phyloP scores from a whole-genome alignment of 2,888 invertebrate species.

The Cancer borealis region DNA sequence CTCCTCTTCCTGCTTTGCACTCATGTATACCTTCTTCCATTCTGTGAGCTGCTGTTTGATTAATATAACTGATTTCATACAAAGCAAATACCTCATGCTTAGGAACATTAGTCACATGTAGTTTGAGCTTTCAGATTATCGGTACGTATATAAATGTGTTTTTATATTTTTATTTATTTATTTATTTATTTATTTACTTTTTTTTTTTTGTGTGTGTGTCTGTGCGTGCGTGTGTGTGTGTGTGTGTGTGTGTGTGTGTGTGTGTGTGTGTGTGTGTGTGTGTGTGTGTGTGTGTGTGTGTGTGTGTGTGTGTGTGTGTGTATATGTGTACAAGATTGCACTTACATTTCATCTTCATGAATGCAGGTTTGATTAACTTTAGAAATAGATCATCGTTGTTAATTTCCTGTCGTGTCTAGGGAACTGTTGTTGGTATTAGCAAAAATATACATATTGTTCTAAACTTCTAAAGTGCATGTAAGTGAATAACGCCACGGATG shows the following conservation, averaged over 20 bases:
- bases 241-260: too few species aligned
- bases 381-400: slow-evolving; percentile 28
- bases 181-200: too few species aligned
- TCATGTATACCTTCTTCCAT: background rate
- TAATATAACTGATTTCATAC: background rate
- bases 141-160: too few species aligned
- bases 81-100: background rate
- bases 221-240: too few species aligned
- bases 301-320: slow-evolving; percentile 11
- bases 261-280: too few species aligned
- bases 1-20: too few species aligned
- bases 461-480: slow-evolving; percentile 13
- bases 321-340: background rate
- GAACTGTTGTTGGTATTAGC: background rate
- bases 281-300: slow-evolving; percentile 7
- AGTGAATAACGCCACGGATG: slow-evolving; percentile 33
- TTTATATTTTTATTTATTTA: too few species aligned
- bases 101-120: background rate
- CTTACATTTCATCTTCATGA: background rate
- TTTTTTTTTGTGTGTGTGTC: too few species aligned
- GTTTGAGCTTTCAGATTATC: background rate
- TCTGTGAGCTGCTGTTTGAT: background rate
- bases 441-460: background rate
- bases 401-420: slow-evolving; percentile 26
- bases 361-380: background rate